A percentile compares a stretch with the other conserved stretches of the same genome.
These are phyloP conservation scores for Lasioglossum albipes DNA, from an alignment of 1,140 invertebrate genomes.

Conservation along the genomic window DNA sequence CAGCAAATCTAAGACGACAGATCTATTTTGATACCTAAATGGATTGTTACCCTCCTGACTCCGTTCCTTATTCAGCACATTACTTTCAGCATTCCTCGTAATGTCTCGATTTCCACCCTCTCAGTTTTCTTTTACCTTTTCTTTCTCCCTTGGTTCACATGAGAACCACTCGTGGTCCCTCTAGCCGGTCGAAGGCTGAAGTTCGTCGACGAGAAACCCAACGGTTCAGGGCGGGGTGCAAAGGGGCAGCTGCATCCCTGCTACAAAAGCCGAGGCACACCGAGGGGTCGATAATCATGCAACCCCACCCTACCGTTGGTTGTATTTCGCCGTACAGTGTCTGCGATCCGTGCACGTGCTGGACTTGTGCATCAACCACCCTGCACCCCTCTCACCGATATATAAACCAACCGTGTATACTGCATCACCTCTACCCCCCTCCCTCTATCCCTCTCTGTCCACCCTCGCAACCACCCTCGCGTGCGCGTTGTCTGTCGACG, in stretches of 20 bases:
- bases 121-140: too few relatives aligned
- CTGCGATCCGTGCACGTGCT: conserved; percentile 30
- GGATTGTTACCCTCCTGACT: too few relatives aligned
- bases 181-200: conserved; percentile 40
- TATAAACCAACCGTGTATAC: neutral
- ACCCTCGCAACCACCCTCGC: too few relatives aligned
- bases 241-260: conserved; percentile 58
- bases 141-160: neutral
- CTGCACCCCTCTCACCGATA: neutral
- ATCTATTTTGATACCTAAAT: too few relatives aligned
- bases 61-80: too few relatives aligned
- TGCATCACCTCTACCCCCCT: neutral
- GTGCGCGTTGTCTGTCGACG: neutral
- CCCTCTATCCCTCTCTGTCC: neutral
- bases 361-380: conserved; percentile 5
- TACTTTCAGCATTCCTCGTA: too few relatives aligned
- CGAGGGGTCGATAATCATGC: conserved; percentile 60
- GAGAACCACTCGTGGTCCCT: conserved; percentile 42
- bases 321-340: conserved; percentile 29
- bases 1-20: too few relatives aligned
- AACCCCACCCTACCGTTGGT: conserved; percentile 31
- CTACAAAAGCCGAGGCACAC: conserved; percentile 46
- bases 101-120: too few relatives aligned
- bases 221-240: conserved; percentile 25
- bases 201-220: conserved; percentile 44